Base-by-base conservation (phyloP, 2,888 invertebrate genomes). In the Plebejus melissa region DNA sequence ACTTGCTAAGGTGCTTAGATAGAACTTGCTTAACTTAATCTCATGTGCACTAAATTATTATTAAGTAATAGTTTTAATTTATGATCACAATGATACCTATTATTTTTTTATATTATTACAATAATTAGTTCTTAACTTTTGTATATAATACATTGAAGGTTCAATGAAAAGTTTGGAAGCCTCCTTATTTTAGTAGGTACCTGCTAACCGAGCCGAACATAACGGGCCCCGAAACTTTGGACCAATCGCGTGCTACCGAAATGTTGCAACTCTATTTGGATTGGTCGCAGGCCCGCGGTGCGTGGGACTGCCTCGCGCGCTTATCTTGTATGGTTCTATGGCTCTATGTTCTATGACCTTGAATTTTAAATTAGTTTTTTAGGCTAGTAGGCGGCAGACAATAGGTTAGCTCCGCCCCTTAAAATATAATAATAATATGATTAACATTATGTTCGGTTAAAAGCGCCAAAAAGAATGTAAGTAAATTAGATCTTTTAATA, bases 351-450 rank as follows among this genome's bases (percentile, higher is more conserved):
- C 7, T 60, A 60, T 60, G 60, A 60, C 60, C 60, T 60, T 60
- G 60, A 60, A 60, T 60, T 28, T 28, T 7, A 28, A 60, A 28
- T 60, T 28, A 22, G 22, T 60, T 60, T 60, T 60, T 60, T 60
- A 6, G 22, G 22, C 60, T 60, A 60, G 60, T 60, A 60, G 60
- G 60, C 60, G 60, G 60, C 22, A 60, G 11, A 60, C 60, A 60
- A 11, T 60, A 60, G 60, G 22, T 60, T 60, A 60, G 60, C 60
- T 28, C 60, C 60, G 60, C 60, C 60, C 28, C 54, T 54, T 54
- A 9, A 46, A 46, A 9, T 9, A 41, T 46, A 38, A 38, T 5
- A 38, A 38, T 38, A 54, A 13, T 50, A 50, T 22, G 22, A 22
- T 54, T 54, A 16, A 54, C 13, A 54, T 54, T 16, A 54, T 50